Percentiles rank a stretch among this genome's conserved stretches.
These are phyloP conservation scores for Myotis findleyi DNA, from an alignment of 2,797 vertebrate genomes.

Conservation along the genomic window DNA sequence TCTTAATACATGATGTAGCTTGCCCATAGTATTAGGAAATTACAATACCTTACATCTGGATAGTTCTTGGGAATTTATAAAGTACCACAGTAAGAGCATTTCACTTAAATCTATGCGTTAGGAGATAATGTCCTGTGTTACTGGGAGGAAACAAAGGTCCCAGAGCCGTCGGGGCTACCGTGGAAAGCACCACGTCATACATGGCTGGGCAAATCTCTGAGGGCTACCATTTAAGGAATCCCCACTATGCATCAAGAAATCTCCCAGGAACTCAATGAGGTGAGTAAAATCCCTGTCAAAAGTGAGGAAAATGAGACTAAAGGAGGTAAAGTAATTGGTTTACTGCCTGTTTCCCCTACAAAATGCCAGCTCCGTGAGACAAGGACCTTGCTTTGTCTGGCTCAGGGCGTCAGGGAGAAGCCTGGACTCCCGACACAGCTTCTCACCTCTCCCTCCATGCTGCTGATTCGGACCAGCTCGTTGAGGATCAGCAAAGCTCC, in stretches of 20 bases:
- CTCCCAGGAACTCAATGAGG: not conserved
- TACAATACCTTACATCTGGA: not conserved
- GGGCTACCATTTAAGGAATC: fast-evolving
- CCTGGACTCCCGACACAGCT: fast-evolving
- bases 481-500: conserved; percentile 98
- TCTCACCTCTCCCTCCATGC: conserved; percentile 99
- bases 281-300: not conserved
- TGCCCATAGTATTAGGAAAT: not conserved
- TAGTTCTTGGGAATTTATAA: conserved; percentile 6
- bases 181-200: not conserved
- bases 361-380: not conserved
- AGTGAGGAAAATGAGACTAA: not conserved
- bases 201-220: not conserved
- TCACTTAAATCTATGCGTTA: not conserved
- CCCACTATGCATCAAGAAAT: not conserved
- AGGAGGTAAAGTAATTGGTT: not conserved
- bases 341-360: not conserved
- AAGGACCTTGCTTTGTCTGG: not conserved
- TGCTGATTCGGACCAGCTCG: conserved; percentile 98
- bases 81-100: not conserved
- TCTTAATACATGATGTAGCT: not conserved
- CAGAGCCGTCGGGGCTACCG: not conserved
- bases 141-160: not conserved
- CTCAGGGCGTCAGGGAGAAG: fast-evolving
- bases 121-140: not conserved